phyloP scores from a whole-genome alignment of 2,113 vertebrate species.

The Psophia crepitans region DNA sequence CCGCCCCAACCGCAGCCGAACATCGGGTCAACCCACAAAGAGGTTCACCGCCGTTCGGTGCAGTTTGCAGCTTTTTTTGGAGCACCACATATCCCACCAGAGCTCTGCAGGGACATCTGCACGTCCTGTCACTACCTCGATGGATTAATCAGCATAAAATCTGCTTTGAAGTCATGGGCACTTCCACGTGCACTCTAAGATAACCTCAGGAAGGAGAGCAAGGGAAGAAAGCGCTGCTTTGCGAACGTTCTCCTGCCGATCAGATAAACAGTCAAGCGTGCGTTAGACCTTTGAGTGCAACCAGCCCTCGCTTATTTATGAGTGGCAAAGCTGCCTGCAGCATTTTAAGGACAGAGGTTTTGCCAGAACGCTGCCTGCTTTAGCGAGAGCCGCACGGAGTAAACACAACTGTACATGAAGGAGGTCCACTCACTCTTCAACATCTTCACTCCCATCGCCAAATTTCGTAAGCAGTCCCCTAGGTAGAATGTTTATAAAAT shows the following conservation, averaged over 20 bases:
- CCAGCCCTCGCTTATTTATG: neutral
- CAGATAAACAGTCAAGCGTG: neutral
- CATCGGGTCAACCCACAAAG: too few relatives aligned
- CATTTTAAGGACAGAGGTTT: neutral
- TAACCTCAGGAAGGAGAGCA: neutral
- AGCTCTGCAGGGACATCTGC: neutral
- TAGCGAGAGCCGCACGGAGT: neutral
- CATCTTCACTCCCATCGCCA: slow-evolving; percentile 81
- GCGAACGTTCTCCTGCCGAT: neutral
- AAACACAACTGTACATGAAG: neutral
- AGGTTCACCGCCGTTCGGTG: too few relatives aligned
- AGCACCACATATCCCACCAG: neutral
- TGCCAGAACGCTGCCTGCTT: neutral
- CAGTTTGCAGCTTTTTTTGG: neutral
- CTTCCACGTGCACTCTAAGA: neutral
- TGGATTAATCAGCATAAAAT: neutral
- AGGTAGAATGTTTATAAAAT: slow-evolving; percentile 40
- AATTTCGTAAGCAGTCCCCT: slow-evolving; percentile 83
- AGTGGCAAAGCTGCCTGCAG: neutral
- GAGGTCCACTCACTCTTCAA: slow-evolving; percentile 80
- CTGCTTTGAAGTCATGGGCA: neutral
- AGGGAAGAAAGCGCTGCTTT: neutral
- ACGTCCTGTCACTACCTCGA: fast-evolving
- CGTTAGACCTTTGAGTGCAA: neutral
- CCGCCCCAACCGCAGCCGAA: too few relatives aligned